A percentile compares a stretch with the other conserved stretches of the same genome.
Conservation (phyloP, 37 sponge, comb jelly and placozoan genomes). For the Chondrosia reniformis region DNA sequence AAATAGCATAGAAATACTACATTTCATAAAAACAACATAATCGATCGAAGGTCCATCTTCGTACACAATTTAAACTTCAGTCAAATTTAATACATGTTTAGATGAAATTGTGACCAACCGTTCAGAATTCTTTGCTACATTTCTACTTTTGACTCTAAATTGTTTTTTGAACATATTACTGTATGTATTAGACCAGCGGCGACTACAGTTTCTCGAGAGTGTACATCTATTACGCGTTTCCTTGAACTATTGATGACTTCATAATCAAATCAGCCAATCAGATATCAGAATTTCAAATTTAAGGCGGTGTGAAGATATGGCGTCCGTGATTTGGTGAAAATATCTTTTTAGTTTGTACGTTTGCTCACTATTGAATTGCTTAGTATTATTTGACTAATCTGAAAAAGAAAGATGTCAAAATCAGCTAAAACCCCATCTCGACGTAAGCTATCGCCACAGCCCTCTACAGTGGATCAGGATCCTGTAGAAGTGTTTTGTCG, state of each 20-base stretch:
- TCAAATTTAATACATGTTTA: too few relatives aligned
- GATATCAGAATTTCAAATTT: constrained; percentile 4
- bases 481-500: constrained; percentile 90
- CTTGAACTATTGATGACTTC: too few relatives aligned
- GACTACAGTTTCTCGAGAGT: too few relatives aligned
- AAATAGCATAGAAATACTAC: too few relatives aligned
- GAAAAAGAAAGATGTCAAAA: background rate
- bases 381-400: background rate
- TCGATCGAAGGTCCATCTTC: too few relatives aligned
- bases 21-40: too few relatives aligned
- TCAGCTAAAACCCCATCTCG: constrained; percentile 8
- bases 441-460: background rate
- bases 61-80: too few relatives aligned
- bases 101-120: background rate
- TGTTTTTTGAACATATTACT: too few relatives aligned
- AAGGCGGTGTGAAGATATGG: background rate
- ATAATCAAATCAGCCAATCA: constrained; percentile 16
- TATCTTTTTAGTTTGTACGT: background rate
- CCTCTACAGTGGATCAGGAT: constrained; percentile 58
- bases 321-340: background rate
- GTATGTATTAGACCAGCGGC: too few relatives aligned
- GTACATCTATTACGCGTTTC: too few relatives aligned
- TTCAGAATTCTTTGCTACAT: background rate
- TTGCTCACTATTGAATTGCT: background rate
- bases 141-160: background rate